phyloP scores from a whole-genome alignment of 2,113 vertebrate species.

The Piaya cayana region DNA sequence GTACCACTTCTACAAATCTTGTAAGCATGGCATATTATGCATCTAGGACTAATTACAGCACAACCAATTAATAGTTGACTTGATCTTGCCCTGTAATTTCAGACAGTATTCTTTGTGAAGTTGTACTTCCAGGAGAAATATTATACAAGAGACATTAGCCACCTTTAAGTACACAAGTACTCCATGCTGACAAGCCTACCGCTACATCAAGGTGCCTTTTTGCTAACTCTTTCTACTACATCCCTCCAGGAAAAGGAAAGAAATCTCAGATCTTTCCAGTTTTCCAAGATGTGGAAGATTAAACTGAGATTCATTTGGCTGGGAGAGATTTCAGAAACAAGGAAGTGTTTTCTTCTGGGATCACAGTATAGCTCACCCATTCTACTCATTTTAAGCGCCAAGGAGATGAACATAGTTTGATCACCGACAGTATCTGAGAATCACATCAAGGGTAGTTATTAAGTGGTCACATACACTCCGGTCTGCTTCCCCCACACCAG shows the following conservation, averaged over 20 bases:
- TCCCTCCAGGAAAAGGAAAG: no score
- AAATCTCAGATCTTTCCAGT: background rate
- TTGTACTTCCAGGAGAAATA: slow-evolving; percentile 52
- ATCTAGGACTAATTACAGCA: slow-evolving; percentile 65
- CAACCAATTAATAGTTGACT: slow-evolving; percentile 66
- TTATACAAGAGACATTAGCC: slow-evolving; percentile 11
- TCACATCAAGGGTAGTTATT: background rate
- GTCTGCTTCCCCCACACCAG: background rate
- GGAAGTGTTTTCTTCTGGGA: background rate
- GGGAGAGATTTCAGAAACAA: background rate
- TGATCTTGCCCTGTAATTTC: slow-evolving; percentile 57
- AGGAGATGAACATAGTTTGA: background rate
- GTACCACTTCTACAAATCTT: slow-evolving; percentile 41
- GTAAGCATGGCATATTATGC: slow-evolving; percentile 39
- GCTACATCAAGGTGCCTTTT: background rate
- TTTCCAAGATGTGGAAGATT: background rate
- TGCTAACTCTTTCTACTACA: background rate
- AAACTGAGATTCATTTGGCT: background rate
- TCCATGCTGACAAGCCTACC: no score
- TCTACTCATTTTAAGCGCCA: background rate
- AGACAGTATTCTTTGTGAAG: slow-evolving; percentile 52
- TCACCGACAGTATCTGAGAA: background rate
- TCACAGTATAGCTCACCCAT: background rate
- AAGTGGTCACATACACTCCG: background rate
- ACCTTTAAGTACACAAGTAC: background rate